These are phyloP conservation scores for Vireo griseus DNA, from an alignment of 2,797 vertebrate genomes.

Conservation along the genomic window DNA sequence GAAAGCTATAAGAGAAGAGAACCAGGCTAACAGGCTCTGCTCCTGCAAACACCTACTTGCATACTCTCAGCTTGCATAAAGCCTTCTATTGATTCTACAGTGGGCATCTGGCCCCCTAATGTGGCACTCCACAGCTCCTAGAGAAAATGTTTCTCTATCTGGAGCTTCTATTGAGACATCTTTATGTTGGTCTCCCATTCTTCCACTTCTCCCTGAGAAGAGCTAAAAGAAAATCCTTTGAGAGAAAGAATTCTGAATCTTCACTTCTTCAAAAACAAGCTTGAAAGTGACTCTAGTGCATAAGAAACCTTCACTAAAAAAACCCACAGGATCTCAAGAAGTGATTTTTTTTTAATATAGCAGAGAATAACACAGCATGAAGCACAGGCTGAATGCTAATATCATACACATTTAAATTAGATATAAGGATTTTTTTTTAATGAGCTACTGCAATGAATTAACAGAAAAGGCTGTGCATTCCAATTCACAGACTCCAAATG, in stretches of 20 bases:
- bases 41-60: background rate
- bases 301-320: slow-evolving; percentile 20
- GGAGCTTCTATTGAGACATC: background rate
- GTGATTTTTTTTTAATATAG: background rate
- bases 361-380: slow-evolving; percentile 1
- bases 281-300: background rate
- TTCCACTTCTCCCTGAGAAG: background rate
- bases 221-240: slow-evolving; percentile 4
- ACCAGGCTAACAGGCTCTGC: background rate
- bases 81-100: background rate
- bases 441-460: background rate
- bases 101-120: background rate
- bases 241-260: slow-evolving; percentile 5
- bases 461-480: background rate
- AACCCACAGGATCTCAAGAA: background rate
- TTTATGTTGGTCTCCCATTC: background rate
- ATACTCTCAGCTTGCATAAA: background rate
- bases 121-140: background rate
- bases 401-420: slow-evolving; percentile 9
- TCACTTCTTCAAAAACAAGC: slow-evolving; percentile 27
- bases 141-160: background rate
- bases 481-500: background rate
- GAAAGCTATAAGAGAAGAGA: background rate
- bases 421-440: background rate
- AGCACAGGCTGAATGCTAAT: background rate